Conservation (phyloP, 1,140 invertebrate species). For the Cyclargus thomasi region DNA sequence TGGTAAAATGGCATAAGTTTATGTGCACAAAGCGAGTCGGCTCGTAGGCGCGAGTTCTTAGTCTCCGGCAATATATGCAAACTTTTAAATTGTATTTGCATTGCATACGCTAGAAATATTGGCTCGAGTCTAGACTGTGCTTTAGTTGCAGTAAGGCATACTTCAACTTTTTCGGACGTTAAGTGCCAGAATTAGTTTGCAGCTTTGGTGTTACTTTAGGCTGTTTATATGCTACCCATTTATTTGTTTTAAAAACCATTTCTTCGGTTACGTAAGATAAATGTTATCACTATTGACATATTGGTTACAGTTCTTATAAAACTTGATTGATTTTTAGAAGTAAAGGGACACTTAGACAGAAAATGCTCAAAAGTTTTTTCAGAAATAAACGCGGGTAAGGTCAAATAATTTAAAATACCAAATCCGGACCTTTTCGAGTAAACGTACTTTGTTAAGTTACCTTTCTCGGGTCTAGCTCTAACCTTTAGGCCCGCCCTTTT, state of each 20-base stretch:
- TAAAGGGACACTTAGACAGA: not conserved
- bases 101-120: conserved; percentile 67
- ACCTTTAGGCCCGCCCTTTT: conserved; percentile 61
- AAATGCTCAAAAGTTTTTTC: not conserved
- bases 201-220: not conserved
- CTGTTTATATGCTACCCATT: not conserved
- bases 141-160: conserved; percentile 24
- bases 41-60: conserved; percentile 55
- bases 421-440: not conserved
- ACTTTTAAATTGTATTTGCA: conserved; percentile 73
- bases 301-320: no score
- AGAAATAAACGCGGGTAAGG: not conserved
- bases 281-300: no score
- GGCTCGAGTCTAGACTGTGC: conserved; percentile 30
- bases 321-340: no score
- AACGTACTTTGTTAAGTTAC: conserved; percentile 56
- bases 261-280: no score
- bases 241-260: not conserved
- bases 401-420: not conserved
- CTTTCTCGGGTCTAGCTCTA: conserved; percentile 37
- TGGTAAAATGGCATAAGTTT: conserved; percentile 33
- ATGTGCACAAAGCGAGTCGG: conserved; percentile 34
- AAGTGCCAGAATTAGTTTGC: not conserved
- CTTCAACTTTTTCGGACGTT: conserved; percentile 3
- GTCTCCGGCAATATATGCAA: conserved; percentile 64